Evolutionary conservation across 2,113 vertebrate genomes (phyloP), one percentile per base, ranked within the genome.

Genomic region (Microtus oregoni): DNA sequence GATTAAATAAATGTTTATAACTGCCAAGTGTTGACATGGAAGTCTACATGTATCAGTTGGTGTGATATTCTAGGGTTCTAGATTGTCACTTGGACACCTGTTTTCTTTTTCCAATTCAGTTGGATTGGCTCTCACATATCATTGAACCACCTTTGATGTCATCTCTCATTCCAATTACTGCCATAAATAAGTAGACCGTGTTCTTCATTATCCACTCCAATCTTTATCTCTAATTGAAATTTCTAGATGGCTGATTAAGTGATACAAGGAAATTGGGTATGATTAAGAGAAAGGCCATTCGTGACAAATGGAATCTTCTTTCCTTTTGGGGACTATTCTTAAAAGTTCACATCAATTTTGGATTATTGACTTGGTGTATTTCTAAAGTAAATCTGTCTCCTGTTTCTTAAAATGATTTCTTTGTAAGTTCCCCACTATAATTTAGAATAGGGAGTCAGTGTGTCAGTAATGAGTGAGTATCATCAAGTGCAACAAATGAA

Each of bases 191-290:
- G 61, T 83, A 95, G 30, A 44, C 88, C 9, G 47, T 77, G 19
- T 38, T 93, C 70, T 88, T 93, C 90, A 86, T 92, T 95, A 58
- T 78, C 30, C 1, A 3, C 32, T 86, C 38, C n/a, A 82, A 41
- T 97, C 32, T 70, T 73, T 58, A 93, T 41, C n/a, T 90, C 38
- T 93, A 92, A 95, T 83, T 88, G 72, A 88, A 96, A 90, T 96
- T 86, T 97, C 72, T 76, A 92, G 50, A 20, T 93, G 90, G 50
- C 82, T 79, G 47, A 93, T 85, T 93, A 95, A 91, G 24, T 61
- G 50, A 93, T 55, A 81, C 20, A 61, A 32, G 58, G 17, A 83
- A 95, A 75, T 79, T 24, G 28, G 32, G 7, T 55, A 30, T 35
- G 22, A 86, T 83, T 9, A 35, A 82, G 24, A 32, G 63, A 95